These are phyloP conservation scores for Pachydiplax longipennis DNA, from an alignment of 2,888 invertebrate species.

Conservation along the genomic window DNA sequence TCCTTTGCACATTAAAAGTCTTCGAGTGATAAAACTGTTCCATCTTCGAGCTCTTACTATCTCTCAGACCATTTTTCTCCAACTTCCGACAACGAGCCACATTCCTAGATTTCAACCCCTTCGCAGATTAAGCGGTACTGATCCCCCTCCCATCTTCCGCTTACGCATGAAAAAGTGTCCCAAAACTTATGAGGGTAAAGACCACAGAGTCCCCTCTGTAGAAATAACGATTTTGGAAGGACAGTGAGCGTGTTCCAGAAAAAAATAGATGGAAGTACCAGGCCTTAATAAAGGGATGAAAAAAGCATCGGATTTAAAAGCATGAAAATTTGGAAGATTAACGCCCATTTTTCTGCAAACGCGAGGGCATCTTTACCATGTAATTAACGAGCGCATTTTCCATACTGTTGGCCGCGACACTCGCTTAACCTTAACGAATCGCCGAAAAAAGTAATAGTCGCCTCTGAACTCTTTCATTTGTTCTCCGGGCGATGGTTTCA, in stretches of 20 bases:
- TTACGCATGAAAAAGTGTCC: slow-evolving; percentile 21
- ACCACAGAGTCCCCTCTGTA: background rate
- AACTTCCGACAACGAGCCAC: background rate
- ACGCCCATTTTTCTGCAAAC: too few species aligned
- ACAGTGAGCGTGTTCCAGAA: background rate
- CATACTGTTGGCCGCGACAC: too few species aligned
- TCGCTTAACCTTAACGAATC: too few species aligned
- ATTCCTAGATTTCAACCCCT: background rate
- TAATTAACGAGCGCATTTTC: too few species aligned
- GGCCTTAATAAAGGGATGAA: background rate
- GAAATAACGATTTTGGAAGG: background rate
- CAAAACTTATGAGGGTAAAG: slow-evolving; percentile 20
- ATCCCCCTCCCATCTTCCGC: background rate
- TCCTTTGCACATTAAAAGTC: background rate
- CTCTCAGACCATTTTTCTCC: background rate
- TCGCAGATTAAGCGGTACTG: background rate
- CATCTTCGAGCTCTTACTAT: background rate
- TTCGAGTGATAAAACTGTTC: background rate
- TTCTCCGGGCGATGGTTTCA: too few species aligned
- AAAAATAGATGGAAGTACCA: slow-evolving; percentile 6
- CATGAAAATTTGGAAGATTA: too few species aligned
- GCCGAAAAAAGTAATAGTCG: too few species aligned
- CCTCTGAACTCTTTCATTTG: too few species aligned
- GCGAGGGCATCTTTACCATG: too few species aligned
- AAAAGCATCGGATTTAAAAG: background rate